Evolutionary conservation across 2,113 vertebrate species (phyloP).

Genomic region (Macrotus californicus): DNA sequence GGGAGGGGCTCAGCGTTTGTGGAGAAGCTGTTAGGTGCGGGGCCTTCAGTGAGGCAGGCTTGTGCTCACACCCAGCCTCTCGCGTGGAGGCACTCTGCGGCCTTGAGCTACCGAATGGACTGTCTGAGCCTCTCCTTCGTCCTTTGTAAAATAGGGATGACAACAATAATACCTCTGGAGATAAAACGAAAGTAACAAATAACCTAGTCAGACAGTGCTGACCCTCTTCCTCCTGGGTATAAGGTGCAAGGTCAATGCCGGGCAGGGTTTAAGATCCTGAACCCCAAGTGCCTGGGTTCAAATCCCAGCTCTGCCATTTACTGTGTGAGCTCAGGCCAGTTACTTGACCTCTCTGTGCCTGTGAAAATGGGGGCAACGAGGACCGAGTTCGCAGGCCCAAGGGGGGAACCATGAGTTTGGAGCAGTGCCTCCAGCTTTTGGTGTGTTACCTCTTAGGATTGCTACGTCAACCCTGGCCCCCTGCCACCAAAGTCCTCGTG

Average conservation of each 20-base stretch:
- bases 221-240: not conserved
- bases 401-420: not conserved
- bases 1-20: not conserved
- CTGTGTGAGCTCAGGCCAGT: not conserved
- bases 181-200: not conserved
- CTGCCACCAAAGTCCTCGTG: fast-evolving
- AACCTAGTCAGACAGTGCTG: not conserved
- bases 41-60: not conserved
- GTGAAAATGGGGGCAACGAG: not conserved
- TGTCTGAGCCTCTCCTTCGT: not conserved
- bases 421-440: too few relatives aligned
- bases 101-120: not conserved
- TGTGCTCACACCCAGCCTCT: not conserved
- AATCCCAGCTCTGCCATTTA: not conserved
- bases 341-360: not conserved
- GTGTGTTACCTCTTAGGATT: fast-evolving
- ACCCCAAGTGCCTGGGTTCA: not conserved
- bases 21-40: not conserved
- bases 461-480: fast-evolving
- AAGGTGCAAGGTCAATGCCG: not conserved
- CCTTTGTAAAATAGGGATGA: not conserved
- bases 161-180: not conserved
- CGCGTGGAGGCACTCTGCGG: fast-evolving
- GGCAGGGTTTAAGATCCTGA: not conserved
- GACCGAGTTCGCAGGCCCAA: fast-evolving